Conservation (phyloP, 2,888 invertebrate species). For the Sminthurinus aureus region DNA sequence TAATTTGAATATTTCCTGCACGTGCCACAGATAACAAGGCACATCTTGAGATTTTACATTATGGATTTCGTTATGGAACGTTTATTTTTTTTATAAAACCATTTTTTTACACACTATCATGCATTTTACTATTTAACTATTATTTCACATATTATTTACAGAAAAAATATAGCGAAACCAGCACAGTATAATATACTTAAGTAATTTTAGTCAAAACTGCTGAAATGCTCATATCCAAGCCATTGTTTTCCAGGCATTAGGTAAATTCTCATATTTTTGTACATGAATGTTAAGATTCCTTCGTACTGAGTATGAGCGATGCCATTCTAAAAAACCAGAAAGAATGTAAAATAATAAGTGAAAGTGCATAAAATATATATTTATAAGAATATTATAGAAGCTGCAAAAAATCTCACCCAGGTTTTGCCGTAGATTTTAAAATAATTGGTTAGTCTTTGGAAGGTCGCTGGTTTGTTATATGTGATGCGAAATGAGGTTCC, state of each 20-base stretch:
- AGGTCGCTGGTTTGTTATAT: not conserved
- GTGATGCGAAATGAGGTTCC: not conserved
- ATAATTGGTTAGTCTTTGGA: conserved; percentile 12
- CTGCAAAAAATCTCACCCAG: conserved; percentile 15
- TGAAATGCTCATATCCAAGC: not conserved
- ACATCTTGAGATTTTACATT: no score
- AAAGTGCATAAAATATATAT: not conserved
- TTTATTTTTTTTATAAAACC: no score
- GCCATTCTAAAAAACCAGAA: conserved; percentile 35
- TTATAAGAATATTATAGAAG: not conserved
- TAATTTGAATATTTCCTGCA: no score
- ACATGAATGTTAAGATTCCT: conserved; percentile 31
- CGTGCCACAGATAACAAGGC: no score
- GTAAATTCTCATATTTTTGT: conserved; percentile 10
- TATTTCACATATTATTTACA: no score
- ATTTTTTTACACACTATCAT: not conserved
- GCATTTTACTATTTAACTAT: not conserved
- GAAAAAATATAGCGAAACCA: no score
- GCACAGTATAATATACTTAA: no score
- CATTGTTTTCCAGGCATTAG: conserved; percentile 8
- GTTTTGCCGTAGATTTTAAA: conserved; percentile 23
- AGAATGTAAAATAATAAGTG: no score
- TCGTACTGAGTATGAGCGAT: conserved; percentile 28
- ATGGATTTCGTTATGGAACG: no score
- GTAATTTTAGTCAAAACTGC: not conserved